Conservation (phyloP, 2,797 vertebrate species). For the Myoxocephalus aenaeus region DNA sequence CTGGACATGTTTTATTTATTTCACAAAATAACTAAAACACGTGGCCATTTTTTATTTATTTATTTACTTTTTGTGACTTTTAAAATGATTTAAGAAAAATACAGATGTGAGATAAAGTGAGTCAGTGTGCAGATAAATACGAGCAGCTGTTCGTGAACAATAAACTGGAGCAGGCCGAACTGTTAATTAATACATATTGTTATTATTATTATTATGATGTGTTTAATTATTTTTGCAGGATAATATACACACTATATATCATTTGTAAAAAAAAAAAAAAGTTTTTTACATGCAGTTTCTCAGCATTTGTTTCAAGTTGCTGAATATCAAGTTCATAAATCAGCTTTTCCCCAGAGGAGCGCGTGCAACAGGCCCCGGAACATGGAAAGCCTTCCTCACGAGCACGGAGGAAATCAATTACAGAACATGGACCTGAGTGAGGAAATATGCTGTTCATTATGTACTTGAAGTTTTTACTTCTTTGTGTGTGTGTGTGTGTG, state of each 20-base stretch:
- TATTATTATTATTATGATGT: background rate
- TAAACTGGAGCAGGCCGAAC: background rate
- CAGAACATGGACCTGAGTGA: background rate
- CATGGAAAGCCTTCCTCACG: constrained; percentile 12
- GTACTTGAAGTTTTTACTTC: background rate
- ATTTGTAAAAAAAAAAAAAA: background rate
- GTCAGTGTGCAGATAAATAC: background rate
- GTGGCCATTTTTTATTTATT: background rate
- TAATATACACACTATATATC: background rate
- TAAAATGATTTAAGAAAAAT: background rate
- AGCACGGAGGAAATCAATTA: constrained; percentile 41
- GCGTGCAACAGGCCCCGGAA: constrained; percentile 54
- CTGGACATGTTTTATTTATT: constrained; percentile 41
- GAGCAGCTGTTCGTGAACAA: background rate
- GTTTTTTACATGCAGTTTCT: background rate
- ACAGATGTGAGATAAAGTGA: background rate
- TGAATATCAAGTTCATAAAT: constrained; percentile 49
- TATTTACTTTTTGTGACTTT: background rate
- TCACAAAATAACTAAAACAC: constrained; percentile 17
- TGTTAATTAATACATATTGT: background rate
- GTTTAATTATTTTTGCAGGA: background rate
- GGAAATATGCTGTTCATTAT: background rate
- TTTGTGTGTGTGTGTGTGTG: background rate
- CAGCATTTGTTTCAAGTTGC: background rate
- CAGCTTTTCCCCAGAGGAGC: constrained; percentile 27